A percentile compares a stretch with the other conserved stretches of the same genome.
These are phyloP conservation scores for Sinocyclocheilus anshuiensis DNA, from an alignment of 2,113 vertebrate species.

Conservation along the genomic window DNA sequence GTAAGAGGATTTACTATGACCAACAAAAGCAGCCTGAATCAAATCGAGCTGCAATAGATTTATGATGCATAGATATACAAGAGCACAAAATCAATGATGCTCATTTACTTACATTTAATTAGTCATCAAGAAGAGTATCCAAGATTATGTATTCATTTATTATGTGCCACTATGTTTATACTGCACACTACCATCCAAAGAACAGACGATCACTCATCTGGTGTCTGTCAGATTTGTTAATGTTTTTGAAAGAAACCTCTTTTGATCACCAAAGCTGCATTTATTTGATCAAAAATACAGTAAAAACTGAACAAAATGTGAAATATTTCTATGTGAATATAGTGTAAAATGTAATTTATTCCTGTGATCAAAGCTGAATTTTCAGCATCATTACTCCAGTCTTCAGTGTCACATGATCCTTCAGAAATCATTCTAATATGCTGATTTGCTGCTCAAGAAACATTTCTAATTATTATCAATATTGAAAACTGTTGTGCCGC, in stretches of 20 bases:
- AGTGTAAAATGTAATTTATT: no score
- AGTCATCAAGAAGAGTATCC: not conserved
- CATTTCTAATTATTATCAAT: not conserved
- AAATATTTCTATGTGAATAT: no score
- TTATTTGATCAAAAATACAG: no score
- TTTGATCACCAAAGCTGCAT: no score
- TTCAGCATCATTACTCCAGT: not conserved
- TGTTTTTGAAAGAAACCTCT: no score
- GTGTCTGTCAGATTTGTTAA: no score
- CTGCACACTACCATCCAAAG: no score
- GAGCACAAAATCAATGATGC: not conserved
- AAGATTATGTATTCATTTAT: not conserved
- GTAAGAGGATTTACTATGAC: conserved; percentile 17
- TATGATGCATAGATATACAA: not conserved
- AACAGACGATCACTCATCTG: no score
- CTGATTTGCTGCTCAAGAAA: not conserved
- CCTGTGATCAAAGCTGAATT: not conserved
- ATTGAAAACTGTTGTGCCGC: not conserved
- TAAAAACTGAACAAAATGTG: no score
- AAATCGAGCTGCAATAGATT: not conserved
- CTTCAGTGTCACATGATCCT: not conserved
- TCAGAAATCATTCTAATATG: not conserved
- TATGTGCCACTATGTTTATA: not conserved
- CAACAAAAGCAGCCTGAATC: not conserved
- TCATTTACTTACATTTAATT: not conserved